phyloP scores from a whole-genome alignment of 2,888 invertebrate genomes.

The Cepaea hortensis region DNA sequence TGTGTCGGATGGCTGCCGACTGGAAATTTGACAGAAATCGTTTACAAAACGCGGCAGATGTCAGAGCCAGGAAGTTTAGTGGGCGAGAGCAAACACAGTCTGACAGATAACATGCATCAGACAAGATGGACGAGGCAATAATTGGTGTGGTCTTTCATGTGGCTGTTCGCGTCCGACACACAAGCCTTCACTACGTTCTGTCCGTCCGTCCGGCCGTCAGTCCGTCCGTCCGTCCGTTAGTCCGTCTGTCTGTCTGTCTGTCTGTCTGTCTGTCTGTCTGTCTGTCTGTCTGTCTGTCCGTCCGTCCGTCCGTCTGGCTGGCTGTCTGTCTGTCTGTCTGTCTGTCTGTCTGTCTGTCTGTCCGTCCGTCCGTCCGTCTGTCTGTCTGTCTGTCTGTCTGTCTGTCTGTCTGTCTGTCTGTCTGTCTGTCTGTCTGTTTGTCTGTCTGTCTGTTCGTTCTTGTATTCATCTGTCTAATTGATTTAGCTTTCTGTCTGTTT shows the following conservation, averaged over 20 bases:
- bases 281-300: slow-evolving; percentile 4
- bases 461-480: neutral
- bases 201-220: too few relatives aligned
- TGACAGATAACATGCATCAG: neutral
- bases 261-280: neutral
- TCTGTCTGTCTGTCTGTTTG: neutral
- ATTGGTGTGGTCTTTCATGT: neutral
- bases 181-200: neutral
- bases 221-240: too few relatives aligned
- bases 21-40: too few relatives aligned
- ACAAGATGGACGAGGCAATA: neutral
- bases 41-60: too few relatives aligned
- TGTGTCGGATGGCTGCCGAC: too few relatives aligned
- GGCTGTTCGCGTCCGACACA: neutral
- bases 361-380: neutral
- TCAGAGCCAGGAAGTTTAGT: too few relatives aligned
- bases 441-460: neutral
- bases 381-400: neutral
- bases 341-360: neutral
- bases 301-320: neutral
- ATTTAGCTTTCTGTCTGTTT: neutral
- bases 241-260: neutral
- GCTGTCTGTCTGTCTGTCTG: neutral
- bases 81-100: neutral
- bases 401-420: neutral